These are phyloP conservation scores for Dufourea novaeangliae DNA, from an alignment of 1,140 invertebrate species.

Conservation along the genomic window DNA sequence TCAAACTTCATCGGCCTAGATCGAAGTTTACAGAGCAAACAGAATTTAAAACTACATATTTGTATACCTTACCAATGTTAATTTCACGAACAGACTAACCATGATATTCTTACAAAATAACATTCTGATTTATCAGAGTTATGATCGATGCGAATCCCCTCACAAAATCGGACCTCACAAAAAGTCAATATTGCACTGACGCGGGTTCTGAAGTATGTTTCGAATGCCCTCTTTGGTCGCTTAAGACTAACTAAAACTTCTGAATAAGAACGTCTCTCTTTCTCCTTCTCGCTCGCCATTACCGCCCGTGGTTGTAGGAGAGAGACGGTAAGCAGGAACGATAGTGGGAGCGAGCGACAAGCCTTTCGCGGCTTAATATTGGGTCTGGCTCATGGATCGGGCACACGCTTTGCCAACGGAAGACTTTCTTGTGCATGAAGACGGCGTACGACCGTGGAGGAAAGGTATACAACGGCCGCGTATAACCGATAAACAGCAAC, in stretches of 20 bases:
- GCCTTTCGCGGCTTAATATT: conserved; percentile 49
- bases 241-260: conserved; percentile 23
- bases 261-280: conserved; percentile 32
- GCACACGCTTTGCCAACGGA: conserved; percentile 30
- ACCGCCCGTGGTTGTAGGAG: not conserved
- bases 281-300: conserved; percentile 1
- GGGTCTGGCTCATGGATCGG: conserved; percentile 4
- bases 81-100: not conserved
- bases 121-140: not conserved
- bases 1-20: not conserved
- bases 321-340: not conserved
- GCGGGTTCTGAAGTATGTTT: not conserved
- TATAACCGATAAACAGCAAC: conserved; percentile 6
- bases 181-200: not conserved
- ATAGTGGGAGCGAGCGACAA: conserved; percentile 36
- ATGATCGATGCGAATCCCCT: not conserved
- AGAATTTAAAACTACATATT: not conserved
- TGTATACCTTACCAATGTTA: not conserved
- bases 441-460: conserved; percentile 9
- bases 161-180: too few relatives aligned
- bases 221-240: conserved; percentile 22
- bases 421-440: conserved; percentile 35
- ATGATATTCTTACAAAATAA: too few relatives aligned
- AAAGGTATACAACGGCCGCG: not conserved
- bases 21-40: too few relatives aligned